Evolutionary conservation across 1,140 invertebrate species (phyloP).

Genomic region (Pissodes strobi): DNA sequence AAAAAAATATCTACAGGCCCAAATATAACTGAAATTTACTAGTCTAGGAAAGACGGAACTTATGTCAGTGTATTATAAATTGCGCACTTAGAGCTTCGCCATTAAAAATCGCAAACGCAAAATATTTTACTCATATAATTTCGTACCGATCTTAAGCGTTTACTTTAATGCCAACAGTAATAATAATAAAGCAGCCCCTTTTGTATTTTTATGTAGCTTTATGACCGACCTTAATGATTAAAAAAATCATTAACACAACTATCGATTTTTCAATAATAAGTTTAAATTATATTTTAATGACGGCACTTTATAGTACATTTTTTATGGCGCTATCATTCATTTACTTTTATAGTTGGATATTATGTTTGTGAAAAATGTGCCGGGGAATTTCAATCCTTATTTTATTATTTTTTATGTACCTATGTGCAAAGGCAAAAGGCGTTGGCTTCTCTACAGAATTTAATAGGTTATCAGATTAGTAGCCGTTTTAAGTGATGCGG

Average conservation of each 20-base stretch:
- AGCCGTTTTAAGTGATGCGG: too few relatives aligned
- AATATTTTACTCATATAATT: too few relatives aligned
- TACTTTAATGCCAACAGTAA: too few relatives aligned
- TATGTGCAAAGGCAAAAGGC: neutral
- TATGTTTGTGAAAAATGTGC: neutral
- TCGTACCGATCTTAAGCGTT: too few relatives aligned
- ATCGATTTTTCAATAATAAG: constrained; percentile 14
- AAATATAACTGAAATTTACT: too few relatives aligned
- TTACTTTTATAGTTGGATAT: constrained; percentile 6
- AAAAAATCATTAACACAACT: constrained; percentile 11
- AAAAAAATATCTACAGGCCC: too few relatives aligned
- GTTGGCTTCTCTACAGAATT: neutral
- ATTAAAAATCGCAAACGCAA: too few relatives aligned
- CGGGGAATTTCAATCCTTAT: too few relatives aligned
- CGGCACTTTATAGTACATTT: constrained; percentile 2
- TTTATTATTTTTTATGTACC: neutral
- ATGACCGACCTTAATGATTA: neutral
- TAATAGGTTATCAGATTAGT: neutral
- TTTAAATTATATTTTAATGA: constrained; percentile 17
- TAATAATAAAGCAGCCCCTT: constrained; percentile 6
- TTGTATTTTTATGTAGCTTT: constrained; percentile 6
- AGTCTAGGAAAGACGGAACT: too few relatives aligned
- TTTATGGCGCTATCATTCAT: constrained; percentile 10
- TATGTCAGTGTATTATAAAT: too few relatives aligned
- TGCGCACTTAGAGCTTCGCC: too few relatives aligned